Evolutionary conservation across 2,113 vertebrate genomes (phyloP).

Genomic region (Phrynocephalus versicolor): DNA sequence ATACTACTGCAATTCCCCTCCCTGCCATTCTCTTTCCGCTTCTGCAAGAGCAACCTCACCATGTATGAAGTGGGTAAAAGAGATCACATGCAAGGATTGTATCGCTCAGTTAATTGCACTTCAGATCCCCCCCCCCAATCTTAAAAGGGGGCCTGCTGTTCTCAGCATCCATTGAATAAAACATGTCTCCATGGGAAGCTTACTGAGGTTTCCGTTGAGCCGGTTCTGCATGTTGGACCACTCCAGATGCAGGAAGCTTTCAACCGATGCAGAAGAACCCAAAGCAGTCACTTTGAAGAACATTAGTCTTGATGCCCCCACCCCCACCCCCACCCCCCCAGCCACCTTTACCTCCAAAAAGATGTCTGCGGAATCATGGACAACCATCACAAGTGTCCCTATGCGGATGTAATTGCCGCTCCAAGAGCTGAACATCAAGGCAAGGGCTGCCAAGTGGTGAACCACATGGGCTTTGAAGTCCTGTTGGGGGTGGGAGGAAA

Average conservation of each 20-base stretch:
- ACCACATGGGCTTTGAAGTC: constrained; percentile 91
- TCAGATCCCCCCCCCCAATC: neutral
- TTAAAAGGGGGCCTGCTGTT: neutral
- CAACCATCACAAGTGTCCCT: constrained; percentile 87
- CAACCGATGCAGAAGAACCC: neutral
- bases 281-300: too few relatives aligned
- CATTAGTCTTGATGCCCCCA: too few relatives aligned
- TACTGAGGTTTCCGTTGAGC: neutral
- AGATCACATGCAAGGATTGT: neutral
- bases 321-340: too few relatives aligned
- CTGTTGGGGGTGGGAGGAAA: constrained; percentile 62
- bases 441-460: constrained; percentile 90
- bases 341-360: constrained; percentile 86
- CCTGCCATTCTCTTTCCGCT: neutral
- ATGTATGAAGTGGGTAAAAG: neutral
- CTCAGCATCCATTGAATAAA: neutral
- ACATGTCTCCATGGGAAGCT: neutral
- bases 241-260: neutral
- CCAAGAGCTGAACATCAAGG: constrained; percentile 89
- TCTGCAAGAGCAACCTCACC: too few relatives aligned
- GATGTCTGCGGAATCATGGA: constrained; percentile 90
- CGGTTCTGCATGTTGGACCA: fast-evolving
- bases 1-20: neutral
- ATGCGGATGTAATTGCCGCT: constrained; percentile 90
- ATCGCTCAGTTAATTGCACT: neutral